Evolutionary conservation across 2,797 vertebrate species (phyloP).

Genomic region (Sebastes matsubarae): DNA sequence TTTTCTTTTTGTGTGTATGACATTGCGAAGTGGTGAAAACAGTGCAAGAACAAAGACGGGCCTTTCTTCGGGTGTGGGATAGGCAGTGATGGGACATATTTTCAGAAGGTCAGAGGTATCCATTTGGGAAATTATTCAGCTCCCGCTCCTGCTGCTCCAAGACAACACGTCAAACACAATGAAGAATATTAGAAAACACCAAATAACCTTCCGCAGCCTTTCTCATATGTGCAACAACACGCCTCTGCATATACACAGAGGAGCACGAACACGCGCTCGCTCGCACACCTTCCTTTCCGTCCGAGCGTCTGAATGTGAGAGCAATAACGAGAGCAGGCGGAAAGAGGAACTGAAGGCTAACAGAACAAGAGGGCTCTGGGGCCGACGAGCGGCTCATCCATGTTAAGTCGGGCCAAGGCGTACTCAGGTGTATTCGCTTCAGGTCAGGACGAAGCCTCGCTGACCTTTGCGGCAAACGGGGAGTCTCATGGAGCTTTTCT

Average conservation of each 20-base stretch:
- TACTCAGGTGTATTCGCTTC: constrained; percentile 68
- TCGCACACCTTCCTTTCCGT: constrained; percentile 10
- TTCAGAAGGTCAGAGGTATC: constrained; percentile 78
- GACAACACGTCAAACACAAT: constrained; percentile 69
- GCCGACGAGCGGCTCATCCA: constrained; percentile 59
- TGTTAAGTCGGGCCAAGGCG: constrained; percentile 63
- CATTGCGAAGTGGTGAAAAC: constrained; percentile 41
- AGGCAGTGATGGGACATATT: constrained; percentile 67
- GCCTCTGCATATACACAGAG: constrained; percentile 37
- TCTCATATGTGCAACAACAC: constrained; percentile 37
- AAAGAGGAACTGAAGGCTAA: constrained; percentile 50
- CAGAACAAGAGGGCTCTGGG: constrained; percentile 56
- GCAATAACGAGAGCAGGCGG: constrained; percentile 36
- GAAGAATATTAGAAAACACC: constrained; percentile 71
- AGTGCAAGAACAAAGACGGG: constrained; percentile 50
- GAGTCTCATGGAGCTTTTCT: constrained; percentile 62
- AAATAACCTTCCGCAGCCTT: constrained; percentile 61
- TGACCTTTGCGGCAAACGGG: constrained; percentile 76
- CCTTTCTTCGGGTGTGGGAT: constrained; percentile 56
- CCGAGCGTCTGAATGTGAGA: constrained; percentile 17
- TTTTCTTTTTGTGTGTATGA: constrained; percentile 13
- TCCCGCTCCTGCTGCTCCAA: constrained; percentile 67
- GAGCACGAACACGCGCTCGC: neutral
- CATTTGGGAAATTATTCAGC: constrained; percentile 80
- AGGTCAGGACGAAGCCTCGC: constrained; percentile 62